These are phyloP conservation scores for Plecotus auritus DNA, from an alignment of 2,113 vertebrate genomes.

Conservation along the genomic window DNA sequence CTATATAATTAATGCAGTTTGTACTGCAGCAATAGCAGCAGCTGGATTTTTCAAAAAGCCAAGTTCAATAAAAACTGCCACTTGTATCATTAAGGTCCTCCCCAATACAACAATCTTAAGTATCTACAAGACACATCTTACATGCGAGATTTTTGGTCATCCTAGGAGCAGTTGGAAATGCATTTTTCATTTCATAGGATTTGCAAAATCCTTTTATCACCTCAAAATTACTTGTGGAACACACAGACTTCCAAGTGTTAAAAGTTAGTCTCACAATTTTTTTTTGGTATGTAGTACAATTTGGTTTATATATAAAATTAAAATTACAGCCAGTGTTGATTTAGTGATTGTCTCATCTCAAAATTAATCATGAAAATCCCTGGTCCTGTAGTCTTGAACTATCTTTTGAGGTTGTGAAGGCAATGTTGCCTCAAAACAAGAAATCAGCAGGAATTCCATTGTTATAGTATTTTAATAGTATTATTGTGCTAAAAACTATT, in stretches of 20 bases:
- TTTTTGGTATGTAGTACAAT: neutral
- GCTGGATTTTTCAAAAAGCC: neutral
- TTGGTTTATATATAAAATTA: slow-evolving; percentile 30
- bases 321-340: neutral
- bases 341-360: neutral
- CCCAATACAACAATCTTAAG: slow-evolving; percentile 32
- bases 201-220: slow-evolving; percentile 63
- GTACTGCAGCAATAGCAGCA: neutral
- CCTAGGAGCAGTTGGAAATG: slow-evolving; percentile 61
- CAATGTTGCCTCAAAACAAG: neutral
- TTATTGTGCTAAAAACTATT: neutral
- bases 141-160: slow-evolving; percentile 56
- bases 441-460: slow-evolving; percentile 3
- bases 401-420: neutral
- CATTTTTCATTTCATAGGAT: slow-evolving; percentile 71
- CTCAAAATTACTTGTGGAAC: slow-evolving; percentile 60
- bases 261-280: slow-evolving; percentile 47
- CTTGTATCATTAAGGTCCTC: neutral
- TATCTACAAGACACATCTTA: neutral
- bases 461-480: neutral
- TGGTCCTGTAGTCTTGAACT: neutral
- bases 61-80: slow-evolving; percentile 1
- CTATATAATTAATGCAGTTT: neutral
- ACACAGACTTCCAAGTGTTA: slow-evolving; percentile 56
- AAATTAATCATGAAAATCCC: slow-evolving; percentile 10